Evolutionary conservation across 2,797 vertebrate species (phyloP), one percentile per base, ranked within the genome.

Genomic region (Poecilia velifera): DNA sequence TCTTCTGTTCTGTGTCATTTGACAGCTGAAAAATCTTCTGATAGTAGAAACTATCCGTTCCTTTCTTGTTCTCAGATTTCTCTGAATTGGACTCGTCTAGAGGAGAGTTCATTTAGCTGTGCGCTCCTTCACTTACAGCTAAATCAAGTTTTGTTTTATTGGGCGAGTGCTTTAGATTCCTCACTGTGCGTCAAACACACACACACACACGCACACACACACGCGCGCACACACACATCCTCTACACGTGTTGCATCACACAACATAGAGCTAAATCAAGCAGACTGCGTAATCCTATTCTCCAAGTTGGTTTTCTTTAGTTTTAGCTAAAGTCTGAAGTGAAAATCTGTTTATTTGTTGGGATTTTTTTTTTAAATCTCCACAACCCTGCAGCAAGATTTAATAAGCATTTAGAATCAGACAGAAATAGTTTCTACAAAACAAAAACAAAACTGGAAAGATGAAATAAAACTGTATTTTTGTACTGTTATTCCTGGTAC

Each of bases 11-110:
- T n/a, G 25, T 55, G 22, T n/a, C 9, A 12, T 55, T 55, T n/a
- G n/a, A 59, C n/a, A 59, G 55, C 55, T 28, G 55, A 4, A 59
- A 14, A 62, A 62, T 16, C 78, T 74, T 51, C 18, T 51, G 49
- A 90, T 86, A 91, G 92, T 84, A 89, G 87, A 89, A 84, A 85
- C 45, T 76, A 86, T 81, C 74, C 75, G 74, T 83, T 39, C 86
- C 81, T 78, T 73, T 76, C 36, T 28, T 73, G 75, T 81, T 84
- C 49, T 83, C 79, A 59, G 72, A 82, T 28, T 1, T 36, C 71
- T 84, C 76, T 53, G 82, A 89, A 87, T 59, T 79, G 76, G 78
- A 79, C 74, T 49, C 6, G 88, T 85, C 76, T 57, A 72, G 28
- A 8, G 18, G 20, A 68, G n/a, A 12, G 10, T 68, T 41, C 1